Evolutionary conservation across 2,797 vertebrate genomes (phyloP).

Genomic region (Galago senegalensis): DNA sequence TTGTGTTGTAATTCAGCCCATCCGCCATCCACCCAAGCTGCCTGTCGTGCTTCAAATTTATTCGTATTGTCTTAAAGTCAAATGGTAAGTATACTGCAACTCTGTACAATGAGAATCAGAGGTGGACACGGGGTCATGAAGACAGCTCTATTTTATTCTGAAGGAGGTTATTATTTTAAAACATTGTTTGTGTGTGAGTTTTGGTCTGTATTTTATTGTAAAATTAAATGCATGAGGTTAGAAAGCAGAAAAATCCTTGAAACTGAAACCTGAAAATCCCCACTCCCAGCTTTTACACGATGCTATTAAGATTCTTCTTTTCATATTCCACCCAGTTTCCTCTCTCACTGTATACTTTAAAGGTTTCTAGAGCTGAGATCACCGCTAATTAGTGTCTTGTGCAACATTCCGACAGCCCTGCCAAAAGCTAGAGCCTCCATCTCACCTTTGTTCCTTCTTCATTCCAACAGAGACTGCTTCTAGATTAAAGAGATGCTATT

Average conservation of each 20-base stretch:
- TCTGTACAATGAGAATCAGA: too few species aligned
- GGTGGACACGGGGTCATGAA: not conserved
- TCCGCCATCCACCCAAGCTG: not conserved
- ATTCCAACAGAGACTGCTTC: slow-evolving; percentile 1
- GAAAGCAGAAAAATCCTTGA: not conserved
- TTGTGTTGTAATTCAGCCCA: not conserved
- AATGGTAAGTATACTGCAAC: rapidly evolving
- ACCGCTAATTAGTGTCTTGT: slow-evolving; percentile 39
- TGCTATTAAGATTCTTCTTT: not conserved
- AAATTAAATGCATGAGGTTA: not conserved
- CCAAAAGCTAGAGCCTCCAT: slow-evolving; percentile 2
- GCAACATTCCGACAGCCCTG: not conserved
- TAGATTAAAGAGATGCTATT: slow-evolving; percentile 6
- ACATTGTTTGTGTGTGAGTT: not conserved
- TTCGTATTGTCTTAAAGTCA: not conserved
- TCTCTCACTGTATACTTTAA: slow-evolving; percentile 50
- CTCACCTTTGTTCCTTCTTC: not conserved
- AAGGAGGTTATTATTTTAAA: not conserved
- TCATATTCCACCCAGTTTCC: not conserved
- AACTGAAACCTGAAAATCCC: not conserved
- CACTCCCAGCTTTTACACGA: not conserved
- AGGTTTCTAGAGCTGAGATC: slow-evolving; percentile 58
- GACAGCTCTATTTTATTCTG: not conserved
- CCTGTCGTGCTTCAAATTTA: not conserved
- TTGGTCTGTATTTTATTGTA: not conserved